Base-by-base conservation (phyloP, 1,140 invertebrate species). In the Drosophila pseudoananassae region DNA sequence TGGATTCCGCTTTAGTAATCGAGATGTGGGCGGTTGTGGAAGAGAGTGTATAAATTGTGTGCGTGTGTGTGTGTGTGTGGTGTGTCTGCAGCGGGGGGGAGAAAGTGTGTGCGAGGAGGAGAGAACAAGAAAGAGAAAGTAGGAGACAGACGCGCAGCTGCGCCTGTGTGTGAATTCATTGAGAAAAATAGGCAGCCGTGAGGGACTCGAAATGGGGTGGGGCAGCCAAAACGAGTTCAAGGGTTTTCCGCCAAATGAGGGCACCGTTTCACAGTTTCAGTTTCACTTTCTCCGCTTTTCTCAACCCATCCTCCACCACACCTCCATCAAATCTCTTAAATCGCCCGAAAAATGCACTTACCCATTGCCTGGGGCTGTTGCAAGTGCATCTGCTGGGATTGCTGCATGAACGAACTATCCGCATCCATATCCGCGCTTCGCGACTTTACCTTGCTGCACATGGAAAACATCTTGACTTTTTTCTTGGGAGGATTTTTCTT, bases 381-480 rank as follows among this genome's bases (percentile, higher is more conserved):
- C 49, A 78, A 52, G 50, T 90, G 87, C 68, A 80, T 45, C 54
- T 87, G 80, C 57, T 76, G 76, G 15, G 74, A 80, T 20, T 84
- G 58, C 33, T 59, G 58, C 58, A 72, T 66, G 36, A 76, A 61
- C 33, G 60, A 77, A 53, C 43, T 65, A 31, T 85, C 85, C 51
- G 79, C 65, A 33, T 85, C 85, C 57, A 43, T 10, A 14, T 43
- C 40, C 5, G 77, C 73, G 45, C 76, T 88, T 60, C 69, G 58
- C 55, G 88, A 81, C 69, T 88, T 90, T 43, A 85, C 88, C 63
- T 90, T 91, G 46, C 85, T 84, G 79, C 90, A 91, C 90, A 91
- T 91, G 56, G 90, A 91, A 49, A 91, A 91, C 90, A 91, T 91
- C 33, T 73, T 84, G 57, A 36, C 25, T 43, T 20, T 20, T 20